Evolutionary conservation across 2,888 invertebrate genomes (phyloP).

Genomic region (Mycogona germanica): DNA sequence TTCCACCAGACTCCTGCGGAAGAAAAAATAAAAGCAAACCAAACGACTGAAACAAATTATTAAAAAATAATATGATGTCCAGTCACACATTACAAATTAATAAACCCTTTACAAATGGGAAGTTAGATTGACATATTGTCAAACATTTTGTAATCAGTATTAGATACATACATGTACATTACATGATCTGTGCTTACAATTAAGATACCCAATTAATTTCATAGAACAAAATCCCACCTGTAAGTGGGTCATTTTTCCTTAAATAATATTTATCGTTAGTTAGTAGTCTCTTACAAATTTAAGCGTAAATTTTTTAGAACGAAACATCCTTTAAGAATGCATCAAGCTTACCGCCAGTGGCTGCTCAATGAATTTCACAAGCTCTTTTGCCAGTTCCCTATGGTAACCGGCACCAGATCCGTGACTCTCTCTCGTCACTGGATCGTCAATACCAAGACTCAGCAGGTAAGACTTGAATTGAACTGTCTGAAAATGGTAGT

Average conservation of each 20-base stretch:
- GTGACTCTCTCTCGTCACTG: slow-evolving; percentile 84
- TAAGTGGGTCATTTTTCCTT: not conserved
- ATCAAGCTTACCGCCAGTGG: slow-evolving; percentile 54
- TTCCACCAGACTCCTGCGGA: slow-evolving; percentile 72
- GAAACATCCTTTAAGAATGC: too few relatives aligned
- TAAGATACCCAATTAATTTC: too few relatives aligned
- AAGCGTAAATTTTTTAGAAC: not conserved
- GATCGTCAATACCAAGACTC: slow-evolving; percentile 95
- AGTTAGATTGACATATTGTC: too few relatives aligned
- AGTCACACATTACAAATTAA: too few relatives aligned
- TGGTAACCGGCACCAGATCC: slow-evolving; percentile 77
- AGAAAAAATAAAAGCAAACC: not conserved
- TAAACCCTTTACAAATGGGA: too few relatives aligned
- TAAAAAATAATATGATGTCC: too few relatives aligned
- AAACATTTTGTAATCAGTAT: too few relatives aligned
- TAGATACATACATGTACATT: too few relatives aligned
- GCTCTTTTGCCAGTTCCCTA: slow-evolving; percentile 67
- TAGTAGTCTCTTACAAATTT: not conserved
- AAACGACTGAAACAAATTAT: too few relatives aligned
- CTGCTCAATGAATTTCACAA: slow-evolving; percentile 64
- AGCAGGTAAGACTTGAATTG: slow-evolving; percentile 91
- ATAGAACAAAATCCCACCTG: too few relatives aligned
- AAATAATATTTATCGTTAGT: not conserved
- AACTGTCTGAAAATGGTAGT: slow-evolving; percentile 51
- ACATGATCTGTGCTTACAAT: too few relatives aligned